Percentiles rank a stretch among this genome's conserved stretches.
phyloP scores from a whole-genome alignment of 2,888 invertebrate genomes.

The Gari tellinella region DNA sequence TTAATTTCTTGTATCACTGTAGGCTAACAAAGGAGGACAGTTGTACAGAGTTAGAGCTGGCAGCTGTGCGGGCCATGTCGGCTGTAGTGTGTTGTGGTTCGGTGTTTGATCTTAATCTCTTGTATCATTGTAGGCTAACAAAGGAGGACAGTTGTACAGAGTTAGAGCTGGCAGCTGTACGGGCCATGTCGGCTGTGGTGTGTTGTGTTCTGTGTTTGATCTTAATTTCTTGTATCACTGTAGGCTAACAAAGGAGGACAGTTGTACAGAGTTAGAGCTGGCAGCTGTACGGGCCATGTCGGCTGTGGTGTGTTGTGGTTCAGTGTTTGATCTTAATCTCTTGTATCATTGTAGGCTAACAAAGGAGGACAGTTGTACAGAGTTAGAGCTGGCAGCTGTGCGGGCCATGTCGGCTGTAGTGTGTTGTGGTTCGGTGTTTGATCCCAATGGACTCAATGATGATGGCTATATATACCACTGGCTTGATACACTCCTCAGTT shows the following conservation, averaged over 20 bases:
- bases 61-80: conserved; percentile 93
- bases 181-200: conserved; percentile 97
- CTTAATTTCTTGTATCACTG: background rate
- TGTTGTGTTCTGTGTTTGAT: conserved; percentile 99
- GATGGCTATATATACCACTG: conserved; percentile 96
- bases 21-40: conserved; percentile 80
- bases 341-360: conserved; percentile 84
- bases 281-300: conserved; percentile 94
- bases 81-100: conserved; percentile 97
- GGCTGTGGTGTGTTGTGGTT: conserved; percentile 96
- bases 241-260: conserved; percentile 79
- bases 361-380: conserved; percentile 83
- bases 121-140: conserved; percentile 84
- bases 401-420: conserved; percentile 98
- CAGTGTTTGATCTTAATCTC: conserved; percentile 94
- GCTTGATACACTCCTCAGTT: conserved; percentile 95
- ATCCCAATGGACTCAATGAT: conserved; percentile 91
- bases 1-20: background rate
- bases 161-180: conserved; percentile 86
- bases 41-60: conserved; percentile 86
- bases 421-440: conserved; percentile 98
- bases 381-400: conserved; percentile 86
- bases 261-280: conserved; percentile 85
- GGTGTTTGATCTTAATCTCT: conserved; percentile 93
- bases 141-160: conserved; percentile 84